phyloP scores from a whole-genome alignment of 1,140 invertebrate species.

The Chionoecetes opilio region DNA sequence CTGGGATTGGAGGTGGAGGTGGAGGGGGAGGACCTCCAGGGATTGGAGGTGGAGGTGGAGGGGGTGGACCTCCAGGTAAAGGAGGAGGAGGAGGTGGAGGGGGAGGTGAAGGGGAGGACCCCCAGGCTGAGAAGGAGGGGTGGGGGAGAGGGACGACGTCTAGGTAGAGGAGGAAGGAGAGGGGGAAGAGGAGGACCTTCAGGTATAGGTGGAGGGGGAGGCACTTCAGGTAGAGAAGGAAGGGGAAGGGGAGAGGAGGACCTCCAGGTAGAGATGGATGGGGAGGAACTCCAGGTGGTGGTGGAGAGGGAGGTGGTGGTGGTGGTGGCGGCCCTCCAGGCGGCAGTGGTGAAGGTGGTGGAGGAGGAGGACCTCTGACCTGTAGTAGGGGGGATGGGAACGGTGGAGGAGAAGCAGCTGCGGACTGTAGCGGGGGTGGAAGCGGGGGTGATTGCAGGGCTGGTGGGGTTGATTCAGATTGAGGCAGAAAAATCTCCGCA shows the following conservation, averaged over 20 bases:
- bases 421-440: neutral
- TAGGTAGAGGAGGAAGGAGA: constrained; percentile 80
- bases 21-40: constrained; percentile 83
- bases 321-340: constrained; percentile 39
- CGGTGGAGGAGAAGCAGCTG: constrained; percentile 58
- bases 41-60: constrained; percentile 83
- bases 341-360: constrained; percentile 51
- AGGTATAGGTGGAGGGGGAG: constrained; percentile 35
- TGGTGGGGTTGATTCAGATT: neutral
- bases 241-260: constrained; percentile 48
- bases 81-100: constrained; percentile 84
- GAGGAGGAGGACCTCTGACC: neutral
- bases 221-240: too few relatives aligned
- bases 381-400: constrained; percentile 84
- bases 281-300: neutral
- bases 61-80: constrained; percentile 82
- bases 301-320: constrained; percentile 66
- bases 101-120: constrained; percentile 82
- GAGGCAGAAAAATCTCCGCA: neutral
- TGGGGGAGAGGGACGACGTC: constrained; percentile 83
- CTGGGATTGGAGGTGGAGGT: constrained; percentile 83
- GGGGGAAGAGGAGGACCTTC: neutral
- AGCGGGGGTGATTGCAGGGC: too few relatives aligned
- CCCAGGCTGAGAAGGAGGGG: constrained; percentile 83
- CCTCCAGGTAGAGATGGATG: constrained; percentile 57